A percentile compares a stretch with the other conserved stretches of the same genome.
Evolutionary conservation across 1,140 invertebrate species (phyloP).

Genomic region (Trichonephila clavipes): DNA sequence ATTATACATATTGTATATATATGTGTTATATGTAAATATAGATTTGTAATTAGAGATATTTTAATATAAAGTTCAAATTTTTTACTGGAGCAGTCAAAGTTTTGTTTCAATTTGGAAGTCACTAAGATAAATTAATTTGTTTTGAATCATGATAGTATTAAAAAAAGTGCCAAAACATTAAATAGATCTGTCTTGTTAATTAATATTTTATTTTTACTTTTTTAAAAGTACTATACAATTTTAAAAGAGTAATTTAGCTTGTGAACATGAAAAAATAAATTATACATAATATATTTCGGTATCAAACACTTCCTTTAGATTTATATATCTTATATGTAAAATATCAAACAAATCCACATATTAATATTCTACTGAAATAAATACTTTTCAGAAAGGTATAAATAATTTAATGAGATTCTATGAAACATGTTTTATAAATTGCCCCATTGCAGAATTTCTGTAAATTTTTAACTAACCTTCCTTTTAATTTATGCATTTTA

Average conservation of each 20-base stretch:
- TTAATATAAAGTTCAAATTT: slow-evolving; percentile 72
- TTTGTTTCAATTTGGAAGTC: slow-evolving; percentile 11
- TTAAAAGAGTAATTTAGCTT: neutral
- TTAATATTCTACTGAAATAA: neutral
- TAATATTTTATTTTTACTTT: slow-evolving; percentile 3
- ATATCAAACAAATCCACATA: neutral
- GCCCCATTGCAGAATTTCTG: neutral
- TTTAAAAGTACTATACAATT: slow-evolving; percentile 1
- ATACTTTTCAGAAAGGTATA: neutral
- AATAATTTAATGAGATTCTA: neutral
- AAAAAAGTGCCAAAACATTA: slow-evolving; percentile 49
- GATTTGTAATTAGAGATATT: slow-evolving; percentile 72
- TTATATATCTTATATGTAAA: neutral
- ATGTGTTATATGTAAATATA: slow-evolving; percentile 69
- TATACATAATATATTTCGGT: neutral
- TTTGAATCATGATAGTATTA: neutral
- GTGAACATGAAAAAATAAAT: no score
- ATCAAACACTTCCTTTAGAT: neutral
- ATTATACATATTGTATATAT: slow-evolving; percentile 64
- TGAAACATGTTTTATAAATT: slow-evolving; percentile 3
- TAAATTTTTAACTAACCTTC: neutral
- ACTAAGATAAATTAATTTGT: slow-evolving; percentile 13
- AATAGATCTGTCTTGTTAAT: slow-evolving; percentile 44
- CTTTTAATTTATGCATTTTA: neutral
- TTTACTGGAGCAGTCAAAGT: slow-evolving; percentile 37